Evolutionary conservation across 1,140 invertebrate genomes (phyloP).

Genomic region (Procambarus clarkii): DNA sequence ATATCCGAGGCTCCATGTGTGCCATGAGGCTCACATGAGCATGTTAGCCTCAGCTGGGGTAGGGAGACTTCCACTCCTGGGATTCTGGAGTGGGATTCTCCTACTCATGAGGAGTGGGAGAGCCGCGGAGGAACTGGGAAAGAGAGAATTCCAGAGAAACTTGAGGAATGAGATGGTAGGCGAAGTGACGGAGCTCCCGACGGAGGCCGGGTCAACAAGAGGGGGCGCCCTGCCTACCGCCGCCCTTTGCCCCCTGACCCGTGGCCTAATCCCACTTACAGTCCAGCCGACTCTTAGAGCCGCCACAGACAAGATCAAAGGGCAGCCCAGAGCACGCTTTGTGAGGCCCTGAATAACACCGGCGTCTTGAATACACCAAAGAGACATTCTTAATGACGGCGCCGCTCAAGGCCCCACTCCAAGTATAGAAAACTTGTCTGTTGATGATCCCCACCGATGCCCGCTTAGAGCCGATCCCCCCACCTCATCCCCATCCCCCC

Average conservation of each 20-base stretch:
- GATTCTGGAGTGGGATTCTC: too few relatives aligned
- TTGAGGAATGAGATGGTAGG: not conserved
- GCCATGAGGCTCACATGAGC: too few relatives aligned
- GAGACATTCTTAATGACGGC: slow-evolving; percentile 62
- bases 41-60: too few relatives aligned
- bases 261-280: slow-evolving; percentile 64
- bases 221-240: slow-evolving; percentile 24
- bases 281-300: slow-evolving; percentile 47
- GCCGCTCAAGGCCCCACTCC: not conserved
- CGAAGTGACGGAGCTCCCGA: not conserved
- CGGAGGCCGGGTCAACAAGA: slow-evolving; percentile 26
- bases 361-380: slow-evolving; percentile 63
- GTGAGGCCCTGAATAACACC: slow-evolving; percentile 52
- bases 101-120: too few relatives aligned
- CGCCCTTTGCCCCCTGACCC: slow-evolving; percentile 59
- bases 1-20: too few relatives aligned
- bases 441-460: not conserved
- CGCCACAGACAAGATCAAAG: slow-evolving; percentile 39
- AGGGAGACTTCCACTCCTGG: too few relatives aligned
- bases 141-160: not conserved
- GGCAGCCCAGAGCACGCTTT: slow-evolving; percentile 5
- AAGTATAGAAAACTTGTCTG: not conserved
- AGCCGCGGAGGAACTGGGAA: not conserved
- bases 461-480: not conserved
- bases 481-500: too few relatives aligned